phyloP scores from a whole-genome alignment of 1,140 invertebrate genomes.

The Wiebesia pumilae region DNA sequence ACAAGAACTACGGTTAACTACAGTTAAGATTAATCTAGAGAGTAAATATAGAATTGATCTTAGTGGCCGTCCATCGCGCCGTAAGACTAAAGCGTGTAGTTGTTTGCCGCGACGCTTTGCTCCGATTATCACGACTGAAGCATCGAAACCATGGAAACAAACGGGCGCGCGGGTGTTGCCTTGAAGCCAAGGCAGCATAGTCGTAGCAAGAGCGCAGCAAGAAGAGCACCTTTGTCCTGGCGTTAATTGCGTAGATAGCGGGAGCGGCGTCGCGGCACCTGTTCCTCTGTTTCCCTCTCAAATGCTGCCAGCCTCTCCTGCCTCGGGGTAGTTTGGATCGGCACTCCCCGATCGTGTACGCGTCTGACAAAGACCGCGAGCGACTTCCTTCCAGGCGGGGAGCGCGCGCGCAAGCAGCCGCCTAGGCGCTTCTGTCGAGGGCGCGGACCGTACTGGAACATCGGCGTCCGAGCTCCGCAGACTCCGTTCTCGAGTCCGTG shows the following conservation, averaged over 20 bases:
- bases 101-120: neutral
- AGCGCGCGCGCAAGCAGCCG: constrained; percentile 45
- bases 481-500: constrained; percentile 21
- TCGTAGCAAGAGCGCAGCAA: neutral
- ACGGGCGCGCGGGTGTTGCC: neutral
- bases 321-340: neutral
- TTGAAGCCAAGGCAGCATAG: neutral
- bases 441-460: constrained; percentile 60
- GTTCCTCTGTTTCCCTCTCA: neutral
- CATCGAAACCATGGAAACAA: neutral
- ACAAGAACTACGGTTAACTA: too few relatives aligned
- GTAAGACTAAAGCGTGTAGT: neutral
- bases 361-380: neutral
- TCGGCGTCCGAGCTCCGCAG: constrained; percentile 42
- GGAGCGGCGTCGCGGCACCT: neutral
- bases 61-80: neutral
- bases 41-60: neutral
- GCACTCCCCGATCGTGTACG: constrained; percentile 22
- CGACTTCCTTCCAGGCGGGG: neutral
- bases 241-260: neutral
- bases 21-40: too few relatives aligned
- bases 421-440: constrained; percentile 53
- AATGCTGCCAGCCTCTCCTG: neutral
- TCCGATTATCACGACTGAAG: neutral
- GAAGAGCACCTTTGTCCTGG: neutral